A percentile compares a stretch with the other conserved stretches of the same genome.
These are phyloP conservation scores for Tenthredo livida DNA, from an alignment of 2,888 invertebrate species.

Conservation along the genomic window DNA sequence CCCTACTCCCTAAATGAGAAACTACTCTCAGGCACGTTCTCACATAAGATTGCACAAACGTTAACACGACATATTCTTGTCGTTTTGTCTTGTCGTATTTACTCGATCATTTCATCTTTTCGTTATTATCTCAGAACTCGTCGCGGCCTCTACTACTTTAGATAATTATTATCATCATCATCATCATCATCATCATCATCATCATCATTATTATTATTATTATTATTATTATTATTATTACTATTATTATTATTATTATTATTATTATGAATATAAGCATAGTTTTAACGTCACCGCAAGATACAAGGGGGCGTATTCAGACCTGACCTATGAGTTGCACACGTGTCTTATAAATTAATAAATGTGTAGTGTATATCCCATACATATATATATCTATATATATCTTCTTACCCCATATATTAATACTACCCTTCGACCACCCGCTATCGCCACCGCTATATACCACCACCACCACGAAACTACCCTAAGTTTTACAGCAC, in stretches of 20 bases:
- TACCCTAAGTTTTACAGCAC: constrained; percentile 42
- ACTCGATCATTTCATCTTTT: constrained; percentile 18
- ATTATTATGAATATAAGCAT: not conserved
- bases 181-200: not conserved
- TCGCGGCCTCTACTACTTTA: constrained; percentile 46
- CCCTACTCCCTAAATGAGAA: not conserved
- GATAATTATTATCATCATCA: not conserved
- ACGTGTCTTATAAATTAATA: not conserved
- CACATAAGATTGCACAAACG: not conserved
- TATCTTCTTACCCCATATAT: constrained; percentile 23
- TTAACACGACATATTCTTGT: not conserved
- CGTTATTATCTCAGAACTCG: constrained; percentile 38
- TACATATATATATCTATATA: no score
- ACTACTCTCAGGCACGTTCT: constrained; percentile 46
- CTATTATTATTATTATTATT: constrained; percentile 36
- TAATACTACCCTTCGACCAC: constrained; percentile 56
- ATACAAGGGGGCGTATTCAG: constrained; percentile 42
- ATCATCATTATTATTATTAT: not conserved
- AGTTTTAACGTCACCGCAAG: not conserved
- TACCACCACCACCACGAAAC: not conserved
- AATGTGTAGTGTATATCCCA: constrained; percentile 45
- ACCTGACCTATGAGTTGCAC: constrained; percentile 27
- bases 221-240: not conserved
- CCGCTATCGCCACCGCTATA: constrained; percentile 40
- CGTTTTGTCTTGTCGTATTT: not conserved